These are phyloP conservation scores for Myotis brandtii DNA, from an alignment of 2,113 vertebrate genomes.

Conservation along the genomic window DNA sequence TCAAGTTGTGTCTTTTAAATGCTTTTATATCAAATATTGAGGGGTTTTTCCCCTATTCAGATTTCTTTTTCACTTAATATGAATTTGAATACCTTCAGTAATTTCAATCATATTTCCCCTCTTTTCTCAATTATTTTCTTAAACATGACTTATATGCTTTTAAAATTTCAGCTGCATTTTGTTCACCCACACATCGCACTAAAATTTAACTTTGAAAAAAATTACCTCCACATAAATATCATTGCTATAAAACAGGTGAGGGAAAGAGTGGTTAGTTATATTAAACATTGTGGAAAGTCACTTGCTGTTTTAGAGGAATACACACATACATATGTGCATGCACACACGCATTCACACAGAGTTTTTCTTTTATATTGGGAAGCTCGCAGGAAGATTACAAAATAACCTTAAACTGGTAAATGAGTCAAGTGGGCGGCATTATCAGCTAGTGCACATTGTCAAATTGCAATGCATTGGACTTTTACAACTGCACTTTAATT, in stretches of 20 bases:
- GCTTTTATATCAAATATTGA: not conserved
- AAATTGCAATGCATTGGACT: constrained; percentile 20
- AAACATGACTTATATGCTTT: not conserved
- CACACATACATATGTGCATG: not conserved
- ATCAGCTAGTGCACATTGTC: constrained; percentile 50
- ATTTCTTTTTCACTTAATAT: not conserved
- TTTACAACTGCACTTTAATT: constrained; percentile 51
- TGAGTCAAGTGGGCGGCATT: constrained; percentile 49
- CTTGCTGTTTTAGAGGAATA: not conserved
- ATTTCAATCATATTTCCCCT: not conserved
- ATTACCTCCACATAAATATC: not conserved
- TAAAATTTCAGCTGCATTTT: constrained; percentile 20
- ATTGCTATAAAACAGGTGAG: not conserved
- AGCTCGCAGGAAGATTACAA: not conserved
- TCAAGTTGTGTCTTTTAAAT: not conserved
- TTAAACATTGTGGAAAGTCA: not conserved
- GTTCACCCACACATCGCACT: not conserved
- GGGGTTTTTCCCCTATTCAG: not conserved
- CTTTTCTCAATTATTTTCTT: not conserved
- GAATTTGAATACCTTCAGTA: not conserved
- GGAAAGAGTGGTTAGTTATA: not conserved
- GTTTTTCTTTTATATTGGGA: not conserved
- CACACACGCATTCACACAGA: not conserved
- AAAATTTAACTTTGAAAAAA: constrained; percentile 22
- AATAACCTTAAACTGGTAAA: constrained; percentile 65